Percentiles rank a stretch among this genome's conserved stretches.
Conservation (phyloP, 1,140 invertebrate species). For the Zaprionus camerounensis region DNA sequence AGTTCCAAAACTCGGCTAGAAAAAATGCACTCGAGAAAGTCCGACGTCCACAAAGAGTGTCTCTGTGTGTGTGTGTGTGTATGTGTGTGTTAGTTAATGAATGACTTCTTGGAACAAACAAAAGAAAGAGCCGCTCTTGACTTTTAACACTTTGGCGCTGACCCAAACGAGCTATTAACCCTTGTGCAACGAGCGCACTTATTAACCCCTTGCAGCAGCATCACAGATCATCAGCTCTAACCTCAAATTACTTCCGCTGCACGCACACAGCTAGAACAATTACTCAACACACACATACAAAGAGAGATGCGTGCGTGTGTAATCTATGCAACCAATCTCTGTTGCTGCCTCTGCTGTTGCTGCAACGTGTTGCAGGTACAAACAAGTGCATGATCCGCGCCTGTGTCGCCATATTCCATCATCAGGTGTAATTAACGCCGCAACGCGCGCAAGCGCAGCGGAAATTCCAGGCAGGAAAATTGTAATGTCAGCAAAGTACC, state of each 20-base stretch:
- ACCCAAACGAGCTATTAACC: conserved; percentile 65
- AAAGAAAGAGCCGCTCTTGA: conserved; percentile 28
- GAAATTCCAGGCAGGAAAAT: conserved; percentile 81
- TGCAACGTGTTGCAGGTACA: conserved; percentile 30
- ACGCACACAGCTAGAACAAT: conserved; percentile 62
- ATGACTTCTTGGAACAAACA: conserved; percentile 45
- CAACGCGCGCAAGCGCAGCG: conserved; percentile 52
- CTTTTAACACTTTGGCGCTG: conserved; percentile 50
- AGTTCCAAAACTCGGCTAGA: conserved; percentile 32
- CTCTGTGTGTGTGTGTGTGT: conserved; percentile 4
- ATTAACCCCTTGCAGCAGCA: conserved; percentile 61
- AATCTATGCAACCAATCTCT: conserved; percentile 59
- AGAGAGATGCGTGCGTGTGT: conserved; percentile 31
- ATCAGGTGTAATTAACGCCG: conserved; percentile 62
- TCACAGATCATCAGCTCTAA: conserved; percentile 38
- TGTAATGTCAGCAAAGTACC: conserved; percentile 39
- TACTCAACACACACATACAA: conserved; percentile 30
- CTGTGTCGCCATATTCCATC: conserved; percentile 68
- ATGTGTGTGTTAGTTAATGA: conserved; percentile 21
- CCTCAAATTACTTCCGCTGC: conserved; percentile 81
- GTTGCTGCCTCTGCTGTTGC: not conserved
- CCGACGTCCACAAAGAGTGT: not conserved
- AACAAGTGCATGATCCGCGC: conserved; percentile 29
- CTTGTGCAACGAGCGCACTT: conserved; percentile 47
- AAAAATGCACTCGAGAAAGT: conserved; percentile 46